These are phyloP conservation scores for Otocyon megalotis DNA, from an alignment of 2,113 vertebrate species.

Conservation along the genomic window DNA sequence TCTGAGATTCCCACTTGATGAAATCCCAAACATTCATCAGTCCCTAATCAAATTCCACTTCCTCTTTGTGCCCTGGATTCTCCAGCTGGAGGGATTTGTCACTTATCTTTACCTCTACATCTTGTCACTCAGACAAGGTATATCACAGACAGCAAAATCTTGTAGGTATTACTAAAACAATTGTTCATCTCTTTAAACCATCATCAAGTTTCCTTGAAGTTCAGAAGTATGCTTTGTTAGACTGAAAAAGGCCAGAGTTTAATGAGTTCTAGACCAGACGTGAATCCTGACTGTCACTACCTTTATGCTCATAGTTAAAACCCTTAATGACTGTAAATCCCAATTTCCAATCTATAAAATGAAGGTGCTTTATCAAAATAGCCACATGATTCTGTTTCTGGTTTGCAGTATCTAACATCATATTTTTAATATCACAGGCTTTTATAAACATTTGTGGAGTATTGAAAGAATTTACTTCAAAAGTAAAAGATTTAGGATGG, in stretches of 20 bases:
- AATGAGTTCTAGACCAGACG: neutral
- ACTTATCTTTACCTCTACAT: rapidly evolving
- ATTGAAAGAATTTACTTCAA: neutral
- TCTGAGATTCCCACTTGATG: neutral
- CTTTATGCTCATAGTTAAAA: neutral
- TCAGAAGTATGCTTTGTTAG: no score
- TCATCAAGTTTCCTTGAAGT: neutral
- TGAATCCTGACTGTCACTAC: neutral
- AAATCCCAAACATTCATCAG: neutral
- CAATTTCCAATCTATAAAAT: neutral
- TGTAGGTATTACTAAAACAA: neutral
- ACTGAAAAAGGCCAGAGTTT: neutral
- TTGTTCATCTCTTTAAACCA: neutral
- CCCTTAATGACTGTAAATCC: neutral
- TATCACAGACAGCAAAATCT: neutral
- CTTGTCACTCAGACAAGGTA: neutral
- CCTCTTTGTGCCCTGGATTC: neutral
- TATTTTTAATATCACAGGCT: neutral
- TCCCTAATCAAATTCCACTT: neutral
- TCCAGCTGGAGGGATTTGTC: neutral
- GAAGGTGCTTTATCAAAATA: neutral
- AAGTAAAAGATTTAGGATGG: neutral
- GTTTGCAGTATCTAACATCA: neutral
- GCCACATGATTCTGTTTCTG: neutral
- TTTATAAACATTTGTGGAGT: neutral